These are phyloP conservation scores for Tachysurus vachellii DNA, from an alignment of 2,113 vertebrate species.

Conservation along the genomic window DNA sequence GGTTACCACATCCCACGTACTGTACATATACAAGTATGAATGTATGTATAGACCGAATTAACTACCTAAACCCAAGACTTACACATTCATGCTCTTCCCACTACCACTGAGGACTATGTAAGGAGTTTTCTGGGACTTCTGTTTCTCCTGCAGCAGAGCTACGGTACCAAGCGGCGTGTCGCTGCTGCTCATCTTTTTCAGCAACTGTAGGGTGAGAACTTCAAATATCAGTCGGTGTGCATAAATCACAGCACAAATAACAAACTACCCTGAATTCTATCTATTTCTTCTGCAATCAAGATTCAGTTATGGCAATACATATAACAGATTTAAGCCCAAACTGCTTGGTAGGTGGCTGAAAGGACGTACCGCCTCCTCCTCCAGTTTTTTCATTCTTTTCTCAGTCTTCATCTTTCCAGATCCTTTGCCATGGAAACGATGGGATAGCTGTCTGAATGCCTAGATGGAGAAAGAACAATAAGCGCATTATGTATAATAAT, in stretches of 20 bases:
- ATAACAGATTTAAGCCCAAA: constrained; percentile 7
- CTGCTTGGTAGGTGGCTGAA: neutral
- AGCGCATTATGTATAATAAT: neutral
- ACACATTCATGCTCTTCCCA: constrained; percentile 93
- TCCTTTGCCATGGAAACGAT: constrained; percentile 89
- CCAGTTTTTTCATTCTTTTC: constrained; percentile 90
- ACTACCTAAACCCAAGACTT: constrained; percentile 47
- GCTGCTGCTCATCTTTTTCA: constrained; percentile 95
- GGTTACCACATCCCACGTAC: too few species aligned
- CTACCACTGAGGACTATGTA: constrained; percentile 92
- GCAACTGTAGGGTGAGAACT: constrained; percentile 66
- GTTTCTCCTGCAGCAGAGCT: constrained; percentile 92
- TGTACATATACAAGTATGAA: neutral
- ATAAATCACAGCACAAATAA: neutral
- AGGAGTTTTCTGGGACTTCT: constrained; percentile 91
- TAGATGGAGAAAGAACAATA: constrained; percentile 46
- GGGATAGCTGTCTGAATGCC: constrained; percentile 91
- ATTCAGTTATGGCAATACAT: neutral
- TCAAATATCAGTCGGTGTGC: neutral
- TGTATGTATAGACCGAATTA: neutral
- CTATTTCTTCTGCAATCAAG: neutral
- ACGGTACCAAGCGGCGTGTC: constrained; percentile 90
- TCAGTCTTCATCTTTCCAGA: constrained; percentile 95
- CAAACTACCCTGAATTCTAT: neutral
- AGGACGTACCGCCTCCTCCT: constrained; percentile 81